Conservation (phyloP, 2,888 invertebrate species). For the Boloria selene region DNA sequence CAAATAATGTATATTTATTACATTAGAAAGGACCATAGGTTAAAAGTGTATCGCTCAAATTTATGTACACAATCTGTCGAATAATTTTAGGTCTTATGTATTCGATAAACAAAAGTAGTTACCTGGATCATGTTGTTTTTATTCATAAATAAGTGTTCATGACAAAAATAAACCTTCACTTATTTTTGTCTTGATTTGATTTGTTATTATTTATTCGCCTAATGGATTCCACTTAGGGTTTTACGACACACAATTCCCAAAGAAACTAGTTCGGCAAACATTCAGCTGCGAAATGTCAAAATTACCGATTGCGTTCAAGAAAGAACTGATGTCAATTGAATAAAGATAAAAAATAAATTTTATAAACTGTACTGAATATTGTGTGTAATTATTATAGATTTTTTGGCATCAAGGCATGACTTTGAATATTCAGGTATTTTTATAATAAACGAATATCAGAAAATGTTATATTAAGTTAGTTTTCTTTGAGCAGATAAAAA, state of each 20-base stretch:
- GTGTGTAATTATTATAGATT: too few relatives aligned
- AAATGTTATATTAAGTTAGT: too few relatives aligned
- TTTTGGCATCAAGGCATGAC: too few relatives aligned
- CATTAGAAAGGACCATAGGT: conserved; percentile 32
- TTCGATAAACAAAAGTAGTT: conserved; percentile 40
- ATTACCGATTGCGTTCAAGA: conserved; percentile 23
- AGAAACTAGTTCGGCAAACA: conserved; percentile 36
- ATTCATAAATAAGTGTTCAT: conserved; percentile 19
- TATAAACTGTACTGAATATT: not conserved
- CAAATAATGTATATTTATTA: conserved; percentile 21
- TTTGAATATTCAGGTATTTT: too few relatives aligned
- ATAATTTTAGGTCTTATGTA: conserved; percentile 30
- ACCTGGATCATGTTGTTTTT: conserved; percentile 43
- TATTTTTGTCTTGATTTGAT: conserved; percentile 10
- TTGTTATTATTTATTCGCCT: conserved; percentile 24
- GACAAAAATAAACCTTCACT: conserved; percentile 4
- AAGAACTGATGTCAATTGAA: conserved; percentile 19
- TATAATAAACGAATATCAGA: too few relatives aligned
- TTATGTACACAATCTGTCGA: conserved; percentile 36
- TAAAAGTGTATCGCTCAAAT: conserved; percentile 37
- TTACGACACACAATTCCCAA: conserved; percentile 38
- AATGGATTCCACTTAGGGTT: conserved; percentile 25
- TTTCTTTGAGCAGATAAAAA: too few relatives aligned
- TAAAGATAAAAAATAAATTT: conserved; percentile 12
- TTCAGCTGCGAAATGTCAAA: conserved; percentile 77